Evolutionary conservation across 2,797 vertebrate species (phyloP), one percentile per base, ranked within the genome.

Genomic region (Rhynchotus rufescens): DNA sequence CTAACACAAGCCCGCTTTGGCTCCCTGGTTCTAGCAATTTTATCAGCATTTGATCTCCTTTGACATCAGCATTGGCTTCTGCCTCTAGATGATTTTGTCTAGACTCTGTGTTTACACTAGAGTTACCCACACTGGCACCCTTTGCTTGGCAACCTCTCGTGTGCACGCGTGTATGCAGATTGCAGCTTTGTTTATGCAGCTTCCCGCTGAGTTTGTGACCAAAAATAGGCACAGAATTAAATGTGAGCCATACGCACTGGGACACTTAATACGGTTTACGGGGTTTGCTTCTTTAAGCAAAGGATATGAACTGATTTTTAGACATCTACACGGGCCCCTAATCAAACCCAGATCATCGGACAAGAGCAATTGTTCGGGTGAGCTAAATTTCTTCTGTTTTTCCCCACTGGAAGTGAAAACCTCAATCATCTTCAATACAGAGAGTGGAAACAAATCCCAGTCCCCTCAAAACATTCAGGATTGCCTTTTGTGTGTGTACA

Each of bases 11-110:
- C 8, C 44, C 44, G 42, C 57, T 76, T 74, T 45, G 78, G 85
- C 73, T 84, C 54, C 64, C 30, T 3, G 12, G 8, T 69, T 87
- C 13, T 22, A 89, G 79, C 42, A 60, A 73, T 90, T 96, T 92
- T 88, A 97, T 96, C 94, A 94, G 75, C 93, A 87, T 86, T 90
- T 79, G 88, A 95, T 95, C 94, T 94, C 54, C 69, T 66, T 66
- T 92, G 92, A 94, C 96, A 95, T 87, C 64, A 85, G 86, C 90
- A 89, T 74, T 94, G 91, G 88, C 91, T 97, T 96, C 92, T 94
- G 92, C 40, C 69, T 88, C 79, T n/a, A 38, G 93, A 82, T 85
- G 8, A 4, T 47, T 82, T 89, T 84, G 94, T 96, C 94, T 96
- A 85, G 96, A 90, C 87, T 78, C 13, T 0, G 32, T 92, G 86